A percentile compares a stretch with the other conserved stretches of the same genome.
Evolutionary conservation across 2,113 vertebrate species (phyloP).

Genomic region (Speoplatyrhinus poulsoni): DNA sequence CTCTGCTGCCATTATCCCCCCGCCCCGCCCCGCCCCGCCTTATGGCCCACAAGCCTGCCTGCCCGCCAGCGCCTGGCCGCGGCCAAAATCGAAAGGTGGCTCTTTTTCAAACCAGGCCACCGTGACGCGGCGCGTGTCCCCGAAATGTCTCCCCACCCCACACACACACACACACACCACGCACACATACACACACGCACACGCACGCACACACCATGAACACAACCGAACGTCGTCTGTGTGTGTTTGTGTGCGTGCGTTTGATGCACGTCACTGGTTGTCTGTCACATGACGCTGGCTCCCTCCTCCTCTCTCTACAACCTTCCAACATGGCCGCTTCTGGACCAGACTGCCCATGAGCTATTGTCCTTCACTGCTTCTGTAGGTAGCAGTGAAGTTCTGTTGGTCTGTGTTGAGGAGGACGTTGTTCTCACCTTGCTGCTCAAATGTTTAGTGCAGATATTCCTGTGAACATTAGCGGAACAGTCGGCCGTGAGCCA

Average conservation of each 20-base stretch:
- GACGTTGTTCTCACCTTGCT: too few relatives aligned
- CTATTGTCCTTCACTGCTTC: too few relatives aligned
- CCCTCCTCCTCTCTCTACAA: constrained; percentile 1
- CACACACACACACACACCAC: not conserved
- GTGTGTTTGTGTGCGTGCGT: constrained; percentile 5
- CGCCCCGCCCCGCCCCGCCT: constrained; percentile 97
- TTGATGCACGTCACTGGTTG: constrained; percentile 39
- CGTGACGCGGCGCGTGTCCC: constrained; percentile 35
- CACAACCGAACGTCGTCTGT: constrained; percentile 31
- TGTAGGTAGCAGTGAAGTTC: too few relatives aligned
- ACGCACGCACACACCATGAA: too few relatives aligned
- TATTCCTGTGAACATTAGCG: too few relatives aligned
- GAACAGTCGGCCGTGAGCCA: too few relatives aligned
- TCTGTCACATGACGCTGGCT: constrained; percentile 36
- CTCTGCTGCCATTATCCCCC: constrained; percentile 97
- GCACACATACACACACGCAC: constrained; percentile 21
- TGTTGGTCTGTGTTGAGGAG: too few relatives aligned
- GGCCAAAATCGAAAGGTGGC: constrained; percentile 77
- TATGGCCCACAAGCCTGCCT: constrained; percentile 92
- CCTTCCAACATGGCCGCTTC: constrained; percentile 1
- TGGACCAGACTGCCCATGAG: constrained; percentile 14
- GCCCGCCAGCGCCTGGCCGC: constrained; percentile 43
- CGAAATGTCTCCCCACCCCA: constrained; percentile 1
- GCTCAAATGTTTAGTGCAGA: too few relatives aligned
- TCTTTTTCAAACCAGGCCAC: constrained; percentile 71